Evolutionary conservation across 37 sponge, comb jelly and placozoan genomes (phyloP).

Genomic region (Eunapius fragilis): DNA sequence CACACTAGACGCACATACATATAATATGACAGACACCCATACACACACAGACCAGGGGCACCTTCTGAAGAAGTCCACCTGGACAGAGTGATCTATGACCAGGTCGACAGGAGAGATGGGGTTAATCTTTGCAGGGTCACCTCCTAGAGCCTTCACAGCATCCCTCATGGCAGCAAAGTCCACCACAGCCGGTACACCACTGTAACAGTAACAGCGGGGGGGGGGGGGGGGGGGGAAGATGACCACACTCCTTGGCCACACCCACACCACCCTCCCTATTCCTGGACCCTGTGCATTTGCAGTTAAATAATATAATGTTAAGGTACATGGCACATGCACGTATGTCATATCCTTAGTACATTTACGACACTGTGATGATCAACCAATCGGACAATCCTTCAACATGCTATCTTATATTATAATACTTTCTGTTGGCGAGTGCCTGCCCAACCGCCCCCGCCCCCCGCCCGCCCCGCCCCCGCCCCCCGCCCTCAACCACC

Average conservation of each 20-base stretch:
- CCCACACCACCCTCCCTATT: too few relatives aligned
- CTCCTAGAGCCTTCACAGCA: conserved; percentile 83
- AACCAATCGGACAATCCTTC: too few relatives aligned
- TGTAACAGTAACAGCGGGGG: conserved; percentile 7
- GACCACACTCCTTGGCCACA: too few relatives aligned
- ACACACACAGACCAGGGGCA: conserved; percentile 5
- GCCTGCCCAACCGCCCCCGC: not conserved
- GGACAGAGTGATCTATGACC: conserved; percentile 94
- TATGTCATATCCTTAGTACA: too few relatives aligned
- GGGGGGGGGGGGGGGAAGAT: too few relatives aligned
- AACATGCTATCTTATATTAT: too few relatives aligned
- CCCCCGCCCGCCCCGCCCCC: not conserved
- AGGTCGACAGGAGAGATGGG: conserved; percentile 93
- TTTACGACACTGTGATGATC: too few relatives aligned
- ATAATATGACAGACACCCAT: conserved; percentile 3
- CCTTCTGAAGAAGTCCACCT: conserved; percentile 77
- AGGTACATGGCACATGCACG: too few relatives aligned
- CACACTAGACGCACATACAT: conserved; percentile 4
- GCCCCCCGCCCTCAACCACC: not conserved
- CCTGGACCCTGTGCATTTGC: too few relatives aligned
- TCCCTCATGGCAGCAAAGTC: conserved; percentile 96
- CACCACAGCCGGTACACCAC: conserved; percentile 94
- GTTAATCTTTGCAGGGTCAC: conserved; percentile 85
- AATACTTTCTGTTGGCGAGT: too few relatives aligned
- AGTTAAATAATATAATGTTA: too few relatives aligned